phyloP scores from a whole-genome alignment of 2,888 invertebrate species.

The Hipparchia sbordonii region DNA sequence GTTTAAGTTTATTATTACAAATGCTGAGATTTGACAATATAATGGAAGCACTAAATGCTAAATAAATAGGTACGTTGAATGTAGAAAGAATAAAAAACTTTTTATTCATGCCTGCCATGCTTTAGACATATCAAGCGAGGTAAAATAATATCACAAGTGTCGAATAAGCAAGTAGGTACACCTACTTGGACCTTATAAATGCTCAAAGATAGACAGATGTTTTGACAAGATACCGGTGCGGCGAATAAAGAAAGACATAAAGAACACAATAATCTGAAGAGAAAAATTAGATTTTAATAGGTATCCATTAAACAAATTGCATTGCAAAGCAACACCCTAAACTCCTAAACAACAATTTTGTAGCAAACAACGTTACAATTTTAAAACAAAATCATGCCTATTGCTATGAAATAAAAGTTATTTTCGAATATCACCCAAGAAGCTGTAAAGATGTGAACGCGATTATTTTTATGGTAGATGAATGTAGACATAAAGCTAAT shows the following conservation, averaged over 20 bases:
- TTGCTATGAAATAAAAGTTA: conserved; percentile 9
- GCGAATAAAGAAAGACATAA: neutral
- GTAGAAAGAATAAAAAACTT: too few species aligned
- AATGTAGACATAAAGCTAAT: conserved; percentile 28
- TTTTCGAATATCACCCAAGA: conserved; percentile 18
- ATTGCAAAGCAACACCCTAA: conserved; percentile 19
- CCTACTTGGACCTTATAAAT: too few species aligned
- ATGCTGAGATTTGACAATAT: too few species aligned
- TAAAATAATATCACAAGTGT: too few species aligned
- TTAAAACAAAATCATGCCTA: conserved; percentile 17
- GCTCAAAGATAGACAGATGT: neutral
- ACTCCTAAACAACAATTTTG: conserved; percentile 23
- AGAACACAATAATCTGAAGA: neutral
- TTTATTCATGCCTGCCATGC: too few species aligned
- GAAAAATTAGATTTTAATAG: conserved; percentile 8
- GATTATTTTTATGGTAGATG: conserved; percentile 44
- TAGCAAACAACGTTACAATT: neutral
- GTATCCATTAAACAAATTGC: conserved; percentile 28
- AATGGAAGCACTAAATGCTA: too few species aligned
- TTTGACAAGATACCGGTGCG: neutral
- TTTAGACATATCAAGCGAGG: too few species aligned
- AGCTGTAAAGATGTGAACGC: conserved; percentile 36
- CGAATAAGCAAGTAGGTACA: too few species aligned
- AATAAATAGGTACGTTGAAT: too few species aligned
- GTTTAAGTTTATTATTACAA: neutral